These are phyloP conservation scores for Prionailurus bengalensis DNA, from an alignment of 2,113 vertebrate species.

Conservation along the genomic window DNA sequence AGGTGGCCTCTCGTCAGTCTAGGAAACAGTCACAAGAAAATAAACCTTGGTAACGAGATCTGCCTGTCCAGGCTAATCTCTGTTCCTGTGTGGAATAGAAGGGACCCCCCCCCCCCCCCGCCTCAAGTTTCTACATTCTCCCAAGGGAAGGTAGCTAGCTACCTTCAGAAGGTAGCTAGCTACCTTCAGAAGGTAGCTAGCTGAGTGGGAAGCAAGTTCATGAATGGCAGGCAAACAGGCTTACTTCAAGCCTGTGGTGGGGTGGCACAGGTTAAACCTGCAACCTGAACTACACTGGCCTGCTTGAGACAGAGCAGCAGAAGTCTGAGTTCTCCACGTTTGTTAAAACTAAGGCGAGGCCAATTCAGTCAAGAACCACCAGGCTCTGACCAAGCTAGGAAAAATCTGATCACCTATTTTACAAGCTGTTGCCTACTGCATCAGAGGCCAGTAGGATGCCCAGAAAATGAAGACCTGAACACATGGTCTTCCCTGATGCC, in stretches of 20 bases:
- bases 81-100: not conserved
- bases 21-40: not conserved
- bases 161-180: not conserved
- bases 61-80: not conserved
- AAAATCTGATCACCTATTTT: not conserved
- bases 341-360: not conserved
- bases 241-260: not conserved
- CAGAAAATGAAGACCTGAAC: not conserved
- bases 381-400: not conserved
- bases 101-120: not conserved
- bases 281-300: not conserved
- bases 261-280: not conserved
- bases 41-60: not conserved
- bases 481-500: not conserved
- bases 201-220: not conserved
- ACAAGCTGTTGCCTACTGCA: not conserved
- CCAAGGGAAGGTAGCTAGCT: not conserved
- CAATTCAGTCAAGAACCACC: not conserved
- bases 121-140: not conserved
- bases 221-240: not conserved
- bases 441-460: not conserved
- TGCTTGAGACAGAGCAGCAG: not conserved
- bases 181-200: not conserved
- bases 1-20: slow-evolving; percentile 3
- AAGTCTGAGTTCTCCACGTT: not conserved